Conservation (phyloP, 1,140 invertebrate genomes). For the Zaprionus gabonicus region DNA sequence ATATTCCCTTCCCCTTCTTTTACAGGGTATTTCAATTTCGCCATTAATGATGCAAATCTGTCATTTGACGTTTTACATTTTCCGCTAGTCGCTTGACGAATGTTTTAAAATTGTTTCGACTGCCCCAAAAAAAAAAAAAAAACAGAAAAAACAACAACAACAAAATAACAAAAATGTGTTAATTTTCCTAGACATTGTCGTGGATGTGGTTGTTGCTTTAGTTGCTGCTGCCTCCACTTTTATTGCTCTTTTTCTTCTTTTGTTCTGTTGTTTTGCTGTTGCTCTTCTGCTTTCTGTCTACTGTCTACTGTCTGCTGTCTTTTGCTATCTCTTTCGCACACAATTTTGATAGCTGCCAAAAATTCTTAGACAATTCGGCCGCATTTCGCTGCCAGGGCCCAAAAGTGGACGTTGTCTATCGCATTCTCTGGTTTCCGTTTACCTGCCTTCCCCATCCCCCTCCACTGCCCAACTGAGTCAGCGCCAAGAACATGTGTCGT, state of each 20-base stretch:
- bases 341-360: slow-evolving; percentile 80
- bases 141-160: slow-evolving; percentile 7
- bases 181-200: slow-evolving; percentile 64
- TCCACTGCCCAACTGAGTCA: neutral
- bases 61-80: slow-evolving; percentile 21
- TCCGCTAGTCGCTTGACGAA: slow-evolving; percentile 34
- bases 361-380: slow-evolving; percentile 69
- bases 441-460: neutral
- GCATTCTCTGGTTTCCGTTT: slow-evolving; percentile 16
- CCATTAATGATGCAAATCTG: neutral
- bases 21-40: slow-evolving; percentile 27
- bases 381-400: slow-evolving; percentile 41
- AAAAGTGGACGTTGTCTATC: slow-evolving; percentile 26
- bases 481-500: slow-evolving; percentile 14
- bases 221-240: neutral
- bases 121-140: slow-evolving; percentile 45
- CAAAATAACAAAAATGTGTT: slow-evolving; percentile 67
- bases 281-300: neutral
- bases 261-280: neutral
- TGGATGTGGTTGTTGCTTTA: slow-evolving; percentile 2
- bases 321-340: neutral
- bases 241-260: neutral
- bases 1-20: neutral
- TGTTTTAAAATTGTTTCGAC: slow-evolving; percentile 70
- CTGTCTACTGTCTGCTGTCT: neutral